Base-by-base conservation (phyloP, 2,113 vertebrate genomes). In the Mixornis gularis region DNA sequence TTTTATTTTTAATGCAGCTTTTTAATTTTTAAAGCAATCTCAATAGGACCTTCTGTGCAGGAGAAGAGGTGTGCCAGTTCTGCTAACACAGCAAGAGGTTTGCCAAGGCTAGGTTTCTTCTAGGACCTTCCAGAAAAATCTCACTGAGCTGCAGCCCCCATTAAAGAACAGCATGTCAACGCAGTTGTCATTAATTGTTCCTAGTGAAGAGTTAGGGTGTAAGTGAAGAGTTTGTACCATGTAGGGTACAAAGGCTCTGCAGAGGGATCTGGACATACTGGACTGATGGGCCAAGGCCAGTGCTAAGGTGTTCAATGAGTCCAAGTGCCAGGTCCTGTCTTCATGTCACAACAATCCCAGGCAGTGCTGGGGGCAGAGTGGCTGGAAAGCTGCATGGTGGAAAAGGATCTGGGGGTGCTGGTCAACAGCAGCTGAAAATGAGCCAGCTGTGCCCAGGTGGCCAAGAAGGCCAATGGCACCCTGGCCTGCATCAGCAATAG, bases 21-120 rank as follows among this genome's bases (percentile, higher is more conserved):
- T 91, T 91, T 36, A 62, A 68, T 87, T 86, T 96, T 89, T 91
- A 69, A 87, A 68, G 44, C 77, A 56, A 72, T 73, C 64, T 87
- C 41, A 41, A 0, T 64, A 38, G 41, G 46, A 30, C 43, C 14
- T 76, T 56, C 70, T 82, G 4, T 76, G 63, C 49, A 73, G 49
- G 19, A 51, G 53, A 89, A 41, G 21, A 90, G 36, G 41, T 76
- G 22, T 56, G 29, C 49, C 62, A 76, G 46, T 91, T 89, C 70
- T 85, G 56, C 86, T 84, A 79, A 51, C 4, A 25, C n/a, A 79
- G 62, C 46, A 70, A 20, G 22, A 26, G 5, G 25, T 89, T 94
- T 87, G 20, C 32, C 65, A 84, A 70, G 48, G 72, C 24, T 73
- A 18, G 13, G 10, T 77, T 93, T 85, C 30, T 93, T 19, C 44